Evolutionary conservation across 2,113 vertebrate species (phyloP), one percentile per base, ranked within the genome.

Genomic region (Excalfactoria chinensis): DNA sequence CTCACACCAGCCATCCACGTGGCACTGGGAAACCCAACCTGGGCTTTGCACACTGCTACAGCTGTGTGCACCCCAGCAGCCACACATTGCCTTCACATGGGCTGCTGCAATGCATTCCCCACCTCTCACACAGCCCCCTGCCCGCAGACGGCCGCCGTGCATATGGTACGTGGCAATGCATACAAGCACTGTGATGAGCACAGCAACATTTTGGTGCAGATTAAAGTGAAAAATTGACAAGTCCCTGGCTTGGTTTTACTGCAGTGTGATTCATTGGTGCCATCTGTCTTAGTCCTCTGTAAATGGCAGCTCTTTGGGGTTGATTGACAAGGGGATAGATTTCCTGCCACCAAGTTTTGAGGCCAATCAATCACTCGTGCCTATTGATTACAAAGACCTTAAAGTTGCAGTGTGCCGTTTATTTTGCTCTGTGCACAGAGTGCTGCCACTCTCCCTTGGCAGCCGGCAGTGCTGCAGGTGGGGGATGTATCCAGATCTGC

Each of bases 291-390:
- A 75, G 75, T 95, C 93, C 84, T 41, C 79, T 92, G 84, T 68
- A 88, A 92, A 76, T 91, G 91, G 94, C 91, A 96, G 93, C 82
- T 94, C 75, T 56, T 68, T 60, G 40, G 86, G 80, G 56, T 55
- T 95, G 97, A 97, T 91, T 96, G 96, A 93, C 95, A 95, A 68
- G 85, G 26, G 88, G 68, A 96, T 93, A 78, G 95, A 96, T 96
- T 96, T 96, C 78, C 95, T 97, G 97, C 81, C 95, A 95, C 79
- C 34, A 76, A 86, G 89, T 94, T 96, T 94, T 80, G 92, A 96
- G 96, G 96, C 94, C 93, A 93, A 92, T 96, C 95, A 91, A 95
- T 97, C 96, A 97, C 74, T 71, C 41, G 83, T 5, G 62, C 88
- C 69, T 88, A 81, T 93, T 96, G 93, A 95, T 96, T 94, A 90